phyloP scores from a whole-genome alignment of 2,113 vertebrate species.

The Dicerorhinus sumatrensis region DNA sequence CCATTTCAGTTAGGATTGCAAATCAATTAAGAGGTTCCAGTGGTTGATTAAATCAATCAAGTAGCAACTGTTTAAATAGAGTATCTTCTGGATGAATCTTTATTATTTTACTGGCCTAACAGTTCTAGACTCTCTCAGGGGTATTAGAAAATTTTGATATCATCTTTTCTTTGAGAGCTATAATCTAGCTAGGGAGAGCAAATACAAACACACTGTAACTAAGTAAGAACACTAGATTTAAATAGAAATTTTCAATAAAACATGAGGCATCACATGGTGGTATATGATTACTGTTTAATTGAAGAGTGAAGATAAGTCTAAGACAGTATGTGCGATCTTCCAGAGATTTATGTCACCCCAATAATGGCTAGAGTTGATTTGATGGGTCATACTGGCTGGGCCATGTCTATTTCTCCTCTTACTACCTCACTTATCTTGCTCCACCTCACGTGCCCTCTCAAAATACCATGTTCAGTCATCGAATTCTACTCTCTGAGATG shows the following conservation, averaged over 20 bases:
- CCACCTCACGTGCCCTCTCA: rapidly evolving
- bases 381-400: not conserved
- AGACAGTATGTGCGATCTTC: rapidly evolving
- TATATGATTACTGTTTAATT: not conserved
- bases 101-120: not conserved
- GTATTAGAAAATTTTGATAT: not conserved
- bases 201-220: not conserved
- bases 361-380: too few species aligned
- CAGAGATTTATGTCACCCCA: not conserved
- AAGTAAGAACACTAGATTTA: not conserved
- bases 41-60: not conserved
- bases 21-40: not conserved
- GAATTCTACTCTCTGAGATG: not conserved
- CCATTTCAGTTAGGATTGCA: not conserved
- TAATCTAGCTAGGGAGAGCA: not conserved
- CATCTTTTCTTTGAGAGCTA: not conserved
- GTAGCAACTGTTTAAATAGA: not conserved
- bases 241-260: not conserved
- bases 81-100: not conserved
- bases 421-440: rapidly evolving
- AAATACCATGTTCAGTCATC: rapidly evolving
- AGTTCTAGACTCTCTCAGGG: not conserved
- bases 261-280: not conserved
- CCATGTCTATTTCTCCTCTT: rapidly evolving
- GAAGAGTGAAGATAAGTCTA: too few species aligned